These are phyloP conservation scores for Bradypodion ventrale DNA, from an alignment of 2,797 vertebrate genomes.

Conservation along the genomic window DNA sequence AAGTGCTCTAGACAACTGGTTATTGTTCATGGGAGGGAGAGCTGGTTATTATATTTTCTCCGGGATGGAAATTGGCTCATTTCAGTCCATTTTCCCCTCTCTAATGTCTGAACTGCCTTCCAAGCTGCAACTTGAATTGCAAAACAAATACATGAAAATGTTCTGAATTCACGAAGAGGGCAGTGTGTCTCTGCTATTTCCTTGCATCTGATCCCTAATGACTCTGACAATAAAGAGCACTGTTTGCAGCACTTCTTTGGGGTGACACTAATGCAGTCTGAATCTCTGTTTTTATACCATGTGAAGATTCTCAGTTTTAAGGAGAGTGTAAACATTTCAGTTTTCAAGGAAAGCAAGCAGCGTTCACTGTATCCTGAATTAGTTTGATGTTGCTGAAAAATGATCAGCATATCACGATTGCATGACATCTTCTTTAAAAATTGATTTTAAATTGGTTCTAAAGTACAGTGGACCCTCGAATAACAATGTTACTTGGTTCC, in stretches of 20 bases:
- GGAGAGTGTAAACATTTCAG: conserved; percentile 10
- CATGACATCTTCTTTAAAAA: too few species aligned
- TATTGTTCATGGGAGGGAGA: not conserved
- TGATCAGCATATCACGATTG: too few species aligned
- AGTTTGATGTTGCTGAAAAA: too few species aligned
- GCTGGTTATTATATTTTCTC: not conserved
- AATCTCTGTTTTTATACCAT: not conserved
- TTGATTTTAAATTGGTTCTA: too few species aligned
- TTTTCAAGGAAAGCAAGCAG: not conserved
- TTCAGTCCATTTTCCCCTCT: not conserved
- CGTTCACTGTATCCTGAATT: not conserved
- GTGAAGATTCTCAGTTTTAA: not conserved
- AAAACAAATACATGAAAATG: conserved; percentile 25
- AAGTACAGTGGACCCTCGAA: too few species aligned
- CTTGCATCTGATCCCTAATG: not conserved
- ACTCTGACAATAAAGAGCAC: not conserved
- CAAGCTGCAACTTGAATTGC: not conserved
- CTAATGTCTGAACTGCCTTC: not conserved
- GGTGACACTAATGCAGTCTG: not conserved
- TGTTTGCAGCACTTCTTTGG: too few species aligned
- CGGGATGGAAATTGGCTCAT: conserved; percentile 17
- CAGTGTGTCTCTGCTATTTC: not conserved
- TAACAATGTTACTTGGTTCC: too few species aligned
- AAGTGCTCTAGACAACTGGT: not conserved
- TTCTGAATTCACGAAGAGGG: conserved; percentile 9